These are phyloP conservation scores for Bellardia bayeri DNA, from an alignment of 2,888 invertebrate genomes.

Conservation along the genomic window DNA sequence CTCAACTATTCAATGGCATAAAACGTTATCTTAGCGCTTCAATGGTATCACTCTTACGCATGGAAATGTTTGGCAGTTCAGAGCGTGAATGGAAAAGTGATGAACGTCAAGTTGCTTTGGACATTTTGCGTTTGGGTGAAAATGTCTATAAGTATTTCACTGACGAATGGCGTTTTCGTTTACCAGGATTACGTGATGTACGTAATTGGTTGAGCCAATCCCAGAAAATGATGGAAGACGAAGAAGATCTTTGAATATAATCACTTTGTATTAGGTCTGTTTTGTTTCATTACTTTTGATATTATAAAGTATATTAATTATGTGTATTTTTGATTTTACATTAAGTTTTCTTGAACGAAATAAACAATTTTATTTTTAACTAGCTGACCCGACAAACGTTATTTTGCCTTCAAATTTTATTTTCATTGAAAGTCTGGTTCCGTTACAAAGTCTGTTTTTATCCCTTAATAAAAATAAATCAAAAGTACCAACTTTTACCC, in stretches of 20 bases:
- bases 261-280: no score
- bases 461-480: no score
- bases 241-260: constrained; percentile 74
- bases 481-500: no score
- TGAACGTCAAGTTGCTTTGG: constrained; percentile 80
- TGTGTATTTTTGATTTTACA: no score
- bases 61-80: constrained; percentile 83
- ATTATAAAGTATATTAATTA: no score
- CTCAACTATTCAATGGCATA: constrained; percentile 82
- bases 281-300: no score
- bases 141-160: constrained; percentile 80
- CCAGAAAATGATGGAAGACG: constrained; percentile 72
- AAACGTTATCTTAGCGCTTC: constrained; percentile 82
- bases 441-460: no score
- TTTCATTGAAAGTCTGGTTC: no score
- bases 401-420: no score
- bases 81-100: constrained; percentile 82
- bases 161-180: constrained; percentile 83
- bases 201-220: constrained; percentile 78
- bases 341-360: no score
- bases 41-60: constrained; percentile 82
- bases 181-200: constrained; percentile 80
- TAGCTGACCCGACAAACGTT: no score
- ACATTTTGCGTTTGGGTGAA: constrained; percentile 81
- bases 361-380: no score